Evolutionary conservation across 2,888 invertebrate genomes (phyloP).

Genomic region (Parasteatoda lunata): DNA sequence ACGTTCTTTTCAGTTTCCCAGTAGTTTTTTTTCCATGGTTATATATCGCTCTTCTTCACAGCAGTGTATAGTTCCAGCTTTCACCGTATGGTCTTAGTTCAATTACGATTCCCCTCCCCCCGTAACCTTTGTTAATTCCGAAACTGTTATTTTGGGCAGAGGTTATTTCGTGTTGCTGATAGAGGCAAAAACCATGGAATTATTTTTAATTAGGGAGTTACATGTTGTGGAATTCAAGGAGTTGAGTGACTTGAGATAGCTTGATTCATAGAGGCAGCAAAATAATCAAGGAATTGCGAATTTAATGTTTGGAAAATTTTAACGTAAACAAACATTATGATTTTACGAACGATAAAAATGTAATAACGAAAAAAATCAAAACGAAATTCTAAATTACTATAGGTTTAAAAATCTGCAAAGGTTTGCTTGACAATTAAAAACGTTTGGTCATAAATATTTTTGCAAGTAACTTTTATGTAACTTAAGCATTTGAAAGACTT

Average conservation of each 20-base stretch:
- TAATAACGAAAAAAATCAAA: no score
- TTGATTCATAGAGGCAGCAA: not conserved
- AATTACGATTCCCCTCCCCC: slow-evolving; percentile 24
- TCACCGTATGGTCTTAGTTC: slow-evolving; percentile 24
- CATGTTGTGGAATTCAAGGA: not conserved
- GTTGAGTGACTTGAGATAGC: not conserved
- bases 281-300: not conserved
- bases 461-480: no score
- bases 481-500: no score
- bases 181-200: not conserved
- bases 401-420: no score
- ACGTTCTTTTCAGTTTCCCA: slow-evolving; percentile 61
- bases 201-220: not conserved
- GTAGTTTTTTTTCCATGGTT: slow-evolving; percentile 20
- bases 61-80: slow-evolving; percentile 15
- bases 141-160: not conserved
- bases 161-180: not conserved
- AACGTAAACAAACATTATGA: no score
- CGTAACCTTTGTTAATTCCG: not conserved
- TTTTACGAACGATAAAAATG: no score
- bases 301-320: not conserved
- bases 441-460: no score
- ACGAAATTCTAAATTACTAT: no score
- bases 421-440: no score
- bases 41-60: slow-evolving; percentile 16